Evolutionary conservation across 2,888 invertebrate genomes (phyloP), one percentile per base, ranked within the genome.

Genomic region (Tipula vernalis): DNA sequence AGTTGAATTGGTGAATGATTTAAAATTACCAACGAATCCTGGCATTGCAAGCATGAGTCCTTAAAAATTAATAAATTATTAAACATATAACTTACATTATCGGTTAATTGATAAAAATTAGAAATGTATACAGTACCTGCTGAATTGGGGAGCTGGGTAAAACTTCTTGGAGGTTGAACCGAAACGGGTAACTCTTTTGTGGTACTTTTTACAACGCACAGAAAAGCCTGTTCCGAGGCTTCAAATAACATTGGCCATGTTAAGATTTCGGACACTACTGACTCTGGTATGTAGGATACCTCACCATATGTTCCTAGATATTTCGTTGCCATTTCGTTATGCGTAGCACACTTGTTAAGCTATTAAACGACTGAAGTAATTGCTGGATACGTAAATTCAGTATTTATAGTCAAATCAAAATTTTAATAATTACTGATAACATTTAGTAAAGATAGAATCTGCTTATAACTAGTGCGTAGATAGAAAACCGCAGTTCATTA

Each of bases 11-110:
- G 87, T 88, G 85, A 88, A 87, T 18, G 89, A 87, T n/a, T 88
- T 89, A 86, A 90, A 91, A 87, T 91, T 90, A n/a, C 91, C 90
- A 71, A 93, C 90, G 88, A 89, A 92, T 39, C 92, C 92, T 1
- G 93, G 92, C 93, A 93, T 93, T 44, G 41, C 12, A 44, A 42
- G 15, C 15, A 85, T 18, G 12, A 86, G 5, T 47, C 42, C 41
- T 86, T 42, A 15, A 86, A 42, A 42, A 44, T 15, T 44, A 44
- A 44, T 2, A 41, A 36, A 13, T 83, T n/a, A 10, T 44, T 44
- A 44, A 10, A 44, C 10, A 44, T 44, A 6, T 6, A 39, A 39
- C 3, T 6, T 39, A 2, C 28, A 28, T 28, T 28, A 28, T 28
- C n/a, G 41, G 41, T 44, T 10, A 12, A 44, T 39, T 39, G 39